Conservation (phyloP, 2,888 invertebrate species). For the Cheilosia vernalis region DNA sequence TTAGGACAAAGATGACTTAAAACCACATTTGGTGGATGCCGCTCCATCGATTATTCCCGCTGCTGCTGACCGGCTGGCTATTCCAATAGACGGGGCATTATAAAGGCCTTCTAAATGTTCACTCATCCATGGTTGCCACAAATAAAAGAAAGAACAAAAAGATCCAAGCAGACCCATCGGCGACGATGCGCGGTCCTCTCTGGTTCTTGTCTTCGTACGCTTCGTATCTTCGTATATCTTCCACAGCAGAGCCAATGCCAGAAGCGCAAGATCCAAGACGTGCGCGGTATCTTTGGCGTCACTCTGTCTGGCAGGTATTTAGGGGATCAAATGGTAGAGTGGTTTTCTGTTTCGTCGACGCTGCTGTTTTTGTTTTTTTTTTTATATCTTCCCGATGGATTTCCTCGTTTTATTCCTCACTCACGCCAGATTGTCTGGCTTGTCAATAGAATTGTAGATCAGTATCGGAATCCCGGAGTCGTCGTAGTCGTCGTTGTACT, state of each 20-base stretch:
- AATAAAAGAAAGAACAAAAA: constrained; percentile 17
- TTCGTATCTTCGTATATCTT: constrained; percentile 10
- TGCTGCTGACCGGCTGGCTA: constrained; percentile 20
- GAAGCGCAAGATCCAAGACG: constrained; percentile 21
- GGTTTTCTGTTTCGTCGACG: constrained; percentile 43
- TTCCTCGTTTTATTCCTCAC: constrained; percentile 58
- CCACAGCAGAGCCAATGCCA: constrained; percentile 16
- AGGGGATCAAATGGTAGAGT: constrained; percentile 68
- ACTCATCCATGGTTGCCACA: constrained; percentile 61
- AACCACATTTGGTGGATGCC: constrained; percentile 69
- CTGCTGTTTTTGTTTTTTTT: constrained; percentile 27
- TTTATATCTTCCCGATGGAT: constrained; percentile 46
- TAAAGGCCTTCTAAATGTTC: constrained; percentile 57
- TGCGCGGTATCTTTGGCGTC: constrained; percentile 73
- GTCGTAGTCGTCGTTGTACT: constrained; percentile 34
- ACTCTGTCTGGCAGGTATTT: constrained; percentile 75
- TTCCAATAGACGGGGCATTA: constrained; percentile 28
- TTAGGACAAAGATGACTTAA: constrained; percentile 72
- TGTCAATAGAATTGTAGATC: constrained; percentile 73
- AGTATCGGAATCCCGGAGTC: constrained; percentile 47
- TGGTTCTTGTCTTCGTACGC: constrained; percentile 4
- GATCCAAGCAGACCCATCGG: constrained; percentile 49
- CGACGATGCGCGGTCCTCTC: constrained; percentile 24
- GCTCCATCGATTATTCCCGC: constrained; percentile 56
- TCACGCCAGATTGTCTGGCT: constrained; percentile 74